Conservation (phyloP, 2,888 invertebrate genomes). For the Parapristionchus giblindavisi region DNA sequence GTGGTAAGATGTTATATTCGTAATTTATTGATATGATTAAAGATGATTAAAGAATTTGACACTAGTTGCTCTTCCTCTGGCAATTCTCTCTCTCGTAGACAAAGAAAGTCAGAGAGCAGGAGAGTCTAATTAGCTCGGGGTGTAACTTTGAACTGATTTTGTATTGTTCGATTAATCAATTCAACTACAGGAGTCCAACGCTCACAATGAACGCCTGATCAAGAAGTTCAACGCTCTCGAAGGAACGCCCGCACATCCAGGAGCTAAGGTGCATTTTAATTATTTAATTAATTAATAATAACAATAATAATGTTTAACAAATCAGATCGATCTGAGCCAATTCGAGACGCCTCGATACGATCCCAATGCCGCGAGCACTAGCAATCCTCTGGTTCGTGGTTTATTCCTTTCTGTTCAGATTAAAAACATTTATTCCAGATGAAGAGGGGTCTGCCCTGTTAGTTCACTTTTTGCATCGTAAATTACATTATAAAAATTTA, state of each 20-base stretch:
- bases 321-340: conserved; percentile 32
- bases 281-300: background rate
- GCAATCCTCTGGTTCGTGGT: conserved; percentile 31
- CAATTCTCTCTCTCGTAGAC: no score
- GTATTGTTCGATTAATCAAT: no score
- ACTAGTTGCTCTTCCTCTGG: no score
- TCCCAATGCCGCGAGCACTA: background rate
- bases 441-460: no score
- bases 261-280: conserved; percentile 40
- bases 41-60: no score
- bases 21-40: no score
- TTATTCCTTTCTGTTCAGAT: background rate
- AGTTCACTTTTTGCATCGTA: no score
- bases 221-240: conserved; percentile 52
- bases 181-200: conserved; percentile 21
- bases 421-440: background rate
- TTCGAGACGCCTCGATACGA: conserved; percentile 31
- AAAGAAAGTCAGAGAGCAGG: no score
- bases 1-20: no score
- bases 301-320: background rate
- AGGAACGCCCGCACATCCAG: conserved; percentile 53
- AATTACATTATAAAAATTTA: no score
- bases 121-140: no score
- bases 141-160: no score
- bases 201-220: conserved; percentile 33